Evolutionary conservation across 2,113 vertebrate species (phyloP), one percentile per base, ranked within the genome.

Genomic region (Muscicapa adusta): DNA sequence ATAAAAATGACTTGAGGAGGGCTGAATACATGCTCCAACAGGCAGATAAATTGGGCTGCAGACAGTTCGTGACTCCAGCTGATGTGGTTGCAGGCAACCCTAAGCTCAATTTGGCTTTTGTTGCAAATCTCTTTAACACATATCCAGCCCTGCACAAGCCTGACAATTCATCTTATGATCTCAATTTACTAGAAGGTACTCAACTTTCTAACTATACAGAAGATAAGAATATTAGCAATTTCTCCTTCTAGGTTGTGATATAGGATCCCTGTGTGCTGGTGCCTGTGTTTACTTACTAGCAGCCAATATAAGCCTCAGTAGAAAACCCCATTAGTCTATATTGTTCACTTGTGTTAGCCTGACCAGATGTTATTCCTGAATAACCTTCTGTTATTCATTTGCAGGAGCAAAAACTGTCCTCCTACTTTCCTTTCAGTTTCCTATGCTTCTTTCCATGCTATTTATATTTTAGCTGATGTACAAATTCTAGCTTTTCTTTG

Each of bases 31-130:
- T 99, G 99, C 98, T 99, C 74, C 97, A 97, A 36, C 98, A 99
- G 97, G 99, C 99, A 24, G 99, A 98, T 38, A 98, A 98, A 84
- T 50, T 99, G 94, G 99, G 99, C 96, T 99, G 99, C 98, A 98
- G 98, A 89, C 99, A 99, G 97, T 99, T 99, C 95, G 99, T 99
- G 57, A 98, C 99, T 62, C 98, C 99, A 57, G 97, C 97, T 22
- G 99, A 99, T 91, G 99, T 99, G 89, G 98, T 99, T 73, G 97
- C 98, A 54, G 99, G 99, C 88, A 99, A 99, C 96, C 98, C 98
- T 93, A 99, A 99, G 92, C 99, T 99, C 87, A 99, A 99, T 97
- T 93, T 98, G 95, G 99, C 99, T 86, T 99, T 99, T 60, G 99
- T 99, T 54, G 99, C 99, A 91, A 99, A 99, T 97, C 97, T 99